A percentile compares a stretch with the other conserved stretches of the same genome.
Conservation (phyloP, 2,113 vertebrate genomes). For the Paracanthobrama guichenoti region DNA sequence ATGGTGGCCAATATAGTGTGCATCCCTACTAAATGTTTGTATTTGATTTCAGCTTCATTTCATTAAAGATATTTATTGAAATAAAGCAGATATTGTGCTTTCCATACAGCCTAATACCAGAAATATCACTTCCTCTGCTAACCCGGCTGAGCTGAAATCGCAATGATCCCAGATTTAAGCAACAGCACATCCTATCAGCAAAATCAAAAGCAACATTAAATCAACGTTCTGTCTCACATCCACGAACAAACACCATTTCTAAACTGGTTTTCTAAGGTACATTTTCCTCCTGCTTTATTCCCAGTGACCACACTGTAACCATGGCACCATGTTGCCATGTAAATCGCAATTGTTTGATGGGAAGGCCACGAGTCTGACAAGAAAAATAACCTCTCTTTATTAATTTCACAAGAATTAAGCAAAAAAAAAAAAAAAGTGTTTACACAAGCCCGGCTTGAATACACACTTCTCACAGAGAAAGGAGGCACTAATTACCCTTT, state of each 20-base stretch:
- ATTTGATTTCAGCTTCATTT: too few relatives aligned
- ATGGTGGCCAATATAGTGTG: too few relatives aligned
- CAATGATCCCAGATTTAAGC: not conserved
- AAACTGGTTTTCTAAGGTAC: not conserved
- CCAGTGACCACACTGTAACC: slow-evolving; percentile 36
- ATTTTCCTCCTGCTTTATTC: slow-evolving; percentile 27
- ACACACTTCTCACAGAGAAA: not conserved
- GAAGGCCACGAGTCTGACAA: not conserved
- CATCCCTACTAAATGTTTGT: too few relatives aligned
- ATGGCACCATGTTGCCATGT: slow-evolving; percentile 38
- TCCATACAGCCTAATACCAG: not conserved
- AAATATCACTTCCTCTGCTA: not conserved
- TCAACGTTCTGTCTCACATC: not conserved
- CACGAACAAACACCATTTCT: slow-evolving; percentile 37
- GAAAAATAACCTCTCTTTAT: slow-evolving; percentile 12
- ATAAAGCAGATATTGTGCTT: not conserved
- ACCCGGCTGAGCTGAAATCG: not conserved
- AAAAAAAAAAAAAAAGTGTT: not conserved
- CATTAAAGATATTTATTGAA: too few relatives aligned
- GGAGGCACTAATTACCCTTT: slow-evolving; percentile 33
- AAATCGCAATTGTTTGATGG: not conserved
- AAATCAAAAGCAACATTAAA: not conserved
- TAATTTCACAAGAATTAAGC: slow-evolving; percentile 4
- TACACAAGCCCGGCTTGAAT: not conserved
- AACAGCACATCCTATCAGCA: not conserved